A percentile compares a stretch with the other conserved stretches of the same genome.
Conservation (phyloP, 2,888 invertebrate genomes). For the Dendrolimus pini region DNA sequence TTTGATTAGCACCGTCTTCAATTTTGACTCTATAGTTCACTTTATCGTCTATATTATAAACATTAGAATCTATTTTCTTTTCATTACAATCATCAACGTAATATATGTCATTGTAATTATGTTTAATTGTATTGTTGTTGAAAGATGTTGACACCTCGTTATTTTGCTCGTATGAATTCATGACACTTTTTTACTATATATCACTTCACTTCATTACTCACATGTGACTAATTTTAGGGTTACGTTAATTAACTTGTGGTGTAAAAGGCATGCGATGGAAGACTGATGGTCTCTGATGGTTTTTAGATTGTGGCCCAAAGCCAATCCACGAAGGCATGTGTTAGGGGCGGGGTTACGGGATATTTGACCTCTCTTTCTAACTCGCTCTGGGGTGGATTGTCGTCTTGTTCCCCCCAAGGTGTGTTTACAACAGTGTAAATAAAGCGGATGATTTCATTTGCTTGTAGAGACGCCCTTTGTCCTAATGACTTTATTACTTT, state of each 20-base stretch:
- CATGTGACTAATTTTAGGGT: slow-evolving; percentile 33
- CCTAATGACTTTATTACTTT: slow-evolving; percentile 46
- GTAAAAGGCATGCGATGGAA: slow-evolving; percentile 50
- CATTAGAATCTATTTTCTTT: slow-evolving; percentile 32
- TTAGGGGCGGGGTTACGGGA: slow-evolving; percentile 50
- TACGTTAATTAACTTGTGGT: slow-evolving; percentile 48
- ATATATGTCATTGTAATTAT: slow-evolving; percentile 46
- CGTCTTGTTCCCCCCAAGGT: slow-evolving; percentile 29
- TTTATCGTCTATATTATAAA: slow-evolving; percentile 29
- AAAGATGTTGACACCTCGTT: slow-evolving; percentile 56
- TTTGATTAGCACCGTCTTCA: slow-evolving; percentile 36
- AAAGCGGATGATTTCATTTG: slow-evolving; percentile 63
- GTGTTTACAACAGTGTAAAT: slow-evolving; percentile 62
- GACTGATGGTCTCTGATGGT: slow-evolving; percentile 69
- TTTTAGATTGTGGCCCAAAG: slow-evolving; percentile 44
- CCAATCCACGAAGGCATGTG: slow-evolving; percentile 52
- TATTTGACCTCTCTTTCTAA: slow-evolving; percentile 24
- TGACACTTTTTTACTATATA: slow-evolving; percentile 19
- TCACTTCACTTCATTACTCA: slow-evolving; percentile 39
- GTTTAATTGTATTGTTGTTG: slow-evolving; percentile 49
- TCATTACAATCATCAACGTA: slow-evolving; percentile 33
- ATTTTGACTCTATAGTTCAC: slow-evolving; percentile 38
- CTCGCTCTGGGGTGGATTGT: slow-evolving; percentile 12
- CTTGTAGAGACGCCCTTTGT: slow-evolving; percentile 43
- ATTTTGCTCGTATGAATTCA: slow-evolving; percentile 60